Percentiles rank a stretch among this genome's conserved stretches.
These are phyloP conservation scores for Epinephelus awoara DNA, from an alignment of 2,797 vertebrate genomes.

Conservation along the genomic window DNA sequence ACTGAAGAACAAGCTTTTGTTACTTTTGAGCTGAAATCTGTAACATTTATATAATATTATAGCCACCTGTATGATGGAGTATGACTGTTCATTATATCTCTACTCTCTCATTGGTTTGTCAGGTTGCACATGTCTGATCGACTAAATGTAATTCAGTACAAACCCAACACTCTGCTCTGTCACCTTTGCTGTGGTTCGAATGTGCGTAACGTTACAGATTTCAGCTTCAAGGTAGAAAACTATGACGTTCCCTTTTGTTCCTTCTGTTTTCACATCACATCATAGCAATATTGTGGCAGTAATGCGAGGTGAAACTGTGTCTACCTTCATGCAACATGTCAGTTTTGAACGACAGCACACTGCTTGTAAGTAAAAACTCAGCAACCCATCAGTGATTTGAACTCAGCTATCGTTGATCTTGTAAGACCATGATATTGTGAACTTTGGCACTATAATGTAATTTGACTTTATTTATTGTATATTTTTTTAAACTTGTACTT, in stretches of 20 bases:
- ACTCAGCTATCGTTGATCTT: slow-evolving; percentile 36
- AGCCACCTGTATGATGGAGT: slow-evolving; percentile 15
- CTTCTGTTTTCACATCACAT: slow-evolving; percentile 25
- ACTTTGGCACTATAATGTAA: slow-evolving; percentile 23
- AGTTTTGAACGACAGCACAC: slow-evolving; percentile 36
- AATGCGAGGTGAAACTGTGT: slow-evolving; percentile 48
- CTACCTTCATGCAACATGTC: slow-evolving; percentile 31
- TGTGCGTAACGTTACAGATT: slow-evolving; percentile 29
- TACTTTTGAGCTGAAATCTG: slow-evolving; percentile 38
- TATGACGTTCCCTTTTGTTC: slow-evolving; percentile 19
- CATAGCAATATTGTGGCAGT: slow-evolving; percentile 49
- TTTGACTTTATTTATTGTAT: slow-evolving; percentile 42
- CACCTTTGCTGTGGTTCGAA: slow-evolving; percentile 25
- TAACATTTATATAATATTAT: slow-evolving; percentile 6
- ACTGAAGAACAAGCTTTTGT: slow-evolving; percentile 9
- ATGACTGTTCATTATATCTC: slow-evolving; percentile 7
- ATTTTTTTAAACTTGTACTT: slow-evolving; percentile 26
- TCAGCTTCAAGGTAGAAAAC: slow-evolving; percentile 24
- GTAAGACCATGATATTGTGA: slow-evolving; percentile 50
- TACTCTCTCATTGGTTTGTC: neutral
- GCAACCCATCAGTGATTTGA: slow-evolving; percentile 42
- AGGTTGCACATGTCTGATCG: neutral
- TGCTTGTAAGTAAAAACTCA: slow-evolving; percentile 37
- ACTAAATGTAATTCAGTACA: slow-evolving; percentile 5
- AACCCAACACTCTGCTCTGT: neutral